These are phyloP conservation scores for Ichneumoninae sp. DNA, from an alignment of 2,888 invertebrate genomes.

Conservation along the genomic window DNA sequence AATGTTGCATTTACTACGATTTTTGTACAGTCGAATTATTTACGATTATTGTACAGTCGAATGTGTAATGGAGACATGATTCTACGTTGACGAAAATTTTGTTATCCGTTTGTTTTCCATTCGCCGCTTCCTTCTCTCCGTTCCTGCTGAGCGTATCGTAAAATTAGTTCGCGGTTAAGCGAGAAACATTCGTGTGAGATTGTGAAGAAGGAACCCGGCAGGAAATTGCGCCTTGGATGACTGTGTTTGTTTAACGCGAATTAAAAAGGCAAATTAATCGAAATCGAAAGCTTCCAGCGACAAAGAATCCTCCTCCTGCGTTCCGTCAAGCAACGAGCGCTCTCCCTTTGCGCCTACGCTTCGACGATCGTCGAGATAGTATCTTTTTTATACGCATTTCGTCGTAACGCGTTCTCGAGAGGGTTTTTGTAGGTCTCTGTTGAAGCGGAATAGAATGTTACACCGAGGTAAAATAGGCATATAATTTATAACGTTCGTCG, in stretches of 20 bases:
- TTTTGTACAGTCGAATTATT: constrained; percentile 44
- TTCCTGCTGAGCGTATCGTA: not conserved
- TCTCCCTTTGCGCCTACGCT: constrained; percentile 44
- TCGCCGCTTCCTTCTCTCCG: not conserved
- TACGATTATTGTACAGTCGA: constrained; percentile 43
- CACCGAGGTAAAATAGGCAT: constrained; percentile 76
- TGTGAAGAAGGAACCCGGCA: not conserved
- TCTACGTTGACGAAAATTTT: constrained; percentile 35
- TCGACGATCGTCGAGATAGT: constrained; percentile 55
- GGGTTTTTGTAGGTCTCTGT: constrained; percentile 59
- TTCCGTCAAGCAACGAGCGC: not conserved
- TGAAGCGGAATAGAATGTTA: constrained; percentile 63
- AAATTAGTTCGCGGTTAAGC: not conserved
- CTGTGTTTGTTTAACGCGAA: not conserved
- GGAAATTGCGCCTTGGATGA: not conserved
- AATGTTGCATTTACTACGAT: constrained; percentile 19
- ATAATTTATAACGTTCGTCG: constrained; percentile 81
- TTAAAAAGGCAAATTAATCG: not conserved
- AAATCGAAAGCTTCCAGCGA: constrained; percentile 37
- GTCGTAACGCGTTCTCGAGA: constrained; percentile 41
- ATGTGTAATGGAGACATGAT: constrained; percentile 34
- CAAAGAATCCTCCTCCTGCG: constrained; percentile 32
- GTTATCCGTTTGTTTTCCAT: constrained; percentile 5
- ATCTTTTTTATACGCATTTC: constrained; percentile 59
- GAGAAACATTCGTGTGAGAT: not conserved